These are phyloP conservation scores for Orthonychiurus folsomi DNA, from an alignment of 2,888 invertebrate species.

Conservation along the genomic window DNA sequence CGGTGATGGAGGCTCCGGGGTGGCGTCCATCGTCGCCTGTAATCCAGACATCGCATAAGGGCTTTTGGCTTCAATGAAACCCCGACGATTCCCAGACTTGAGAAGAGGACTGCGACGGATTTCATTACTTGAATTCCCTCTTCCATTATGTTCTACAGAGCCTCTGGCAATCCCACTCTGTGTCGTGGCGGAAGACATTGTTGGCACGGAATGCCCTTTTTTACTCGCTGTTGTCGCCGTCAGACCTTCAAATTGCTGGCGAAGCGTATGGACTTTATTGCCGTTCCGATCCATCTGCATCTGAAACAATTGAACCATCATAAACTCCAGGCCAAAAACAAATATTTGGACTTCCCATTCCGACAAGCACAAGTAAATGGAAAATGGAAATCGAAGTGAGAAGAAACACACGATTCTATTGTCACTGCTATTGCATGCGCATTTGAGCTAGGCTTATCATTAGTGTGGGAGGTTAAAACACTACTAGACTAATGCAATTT, in stretches of 20 bases:
- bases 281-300: constrained; percentile 37
- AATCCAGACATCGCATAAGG: background rate
- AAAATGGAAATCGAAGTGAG: no score
- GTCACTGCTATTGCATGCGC: no score
- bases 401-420: no score
- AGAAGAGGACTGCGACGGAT: background rate
- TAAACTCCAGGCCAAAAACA: no score
- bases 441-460: no score
- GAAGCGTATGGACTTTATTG: constrained; percentile 38
- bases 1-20: no score
- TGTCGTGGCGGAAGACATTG: background rate
- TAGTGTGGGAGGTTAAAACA: no score
- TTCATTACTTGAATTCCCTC: background rate
- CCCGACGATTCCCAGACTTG: background rate
- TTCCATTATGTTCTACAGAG: background rate
- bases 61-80: background rate
- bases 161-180: background rate
- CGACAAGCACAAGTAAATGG: no score
- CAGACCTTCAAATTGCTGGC: constrained; percentile 37
- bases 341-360: no score
- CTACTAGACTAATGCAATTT: no score
- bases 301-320: background rate
- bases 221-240: constrained; percentile 1
- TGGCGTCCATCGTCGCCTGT: background rate
- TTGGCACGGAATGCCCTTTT: background rate